Evolutionary conservation across 2,888 invertebrate genomes (phyloP).

Genomic region (Thymelicus sylvestris): DNA sequence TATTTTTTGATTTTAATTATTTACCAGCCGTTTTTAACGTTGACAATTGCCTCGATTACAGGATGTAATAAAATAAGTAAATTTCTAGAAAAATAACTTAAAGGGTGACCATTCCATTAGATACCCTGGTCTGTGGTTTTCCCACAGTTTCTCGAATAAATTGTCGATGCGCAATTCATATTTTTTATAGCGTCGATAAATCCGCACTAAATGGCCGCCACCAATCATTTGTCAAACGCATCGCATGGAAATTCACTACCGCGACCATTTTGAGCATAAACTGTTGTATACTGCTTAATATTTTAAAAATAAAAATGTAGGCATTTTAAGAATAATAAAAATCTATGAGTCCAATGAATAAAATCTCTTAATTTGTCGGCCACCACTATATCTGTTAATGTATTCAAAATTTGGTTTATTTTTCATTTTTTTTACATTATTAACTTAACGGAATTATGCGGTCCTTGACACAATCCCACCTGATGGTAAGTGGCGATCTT

Average conservation of each 20-base stretch:
- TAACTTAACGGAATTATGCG: no score
- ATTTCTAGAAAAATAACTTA: background rate
- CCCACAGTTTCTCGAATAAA: constrained; percentile 25
- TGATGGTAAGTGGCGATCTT: no score
- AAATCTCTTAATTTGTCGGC: no score
- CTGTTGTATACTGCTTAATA: constrained; percentile 20
- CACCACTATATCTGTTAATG: no score
- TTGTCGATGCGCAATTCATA: constrained; percentile 33
- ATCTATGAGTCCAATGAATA: no score
- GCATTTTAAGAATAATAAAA: background rate
- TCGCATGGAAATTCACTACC: constrained; percentile 40
- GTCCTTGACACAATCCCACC: no score
- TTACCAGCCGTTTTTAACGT: no score
- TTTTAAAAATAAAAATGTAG: background rate
- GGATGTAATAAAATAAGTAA: background rate
- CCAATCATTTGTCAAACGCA: constrained; percentile 51
- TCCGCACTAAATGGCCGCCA: constrained; percentile 50
- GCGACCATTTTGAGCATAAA: constrained; percentile 23
- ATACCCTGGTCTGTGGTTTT: constrained; percentile 5
- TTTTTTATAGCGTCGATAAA: constrained; percentile 45
- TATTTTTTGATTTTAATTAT: no score
- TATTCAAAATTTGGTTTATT: no score
- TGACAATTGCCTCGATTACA: no score
- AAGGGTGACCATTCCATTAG: background rate
- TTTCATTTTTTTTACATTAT: no score